These are phyloP conservation scores for Hydrozoanthus tunicans DNA, from an alignment of 64 coral and sea anemone species.

Conservation along the genomic window DNA sequence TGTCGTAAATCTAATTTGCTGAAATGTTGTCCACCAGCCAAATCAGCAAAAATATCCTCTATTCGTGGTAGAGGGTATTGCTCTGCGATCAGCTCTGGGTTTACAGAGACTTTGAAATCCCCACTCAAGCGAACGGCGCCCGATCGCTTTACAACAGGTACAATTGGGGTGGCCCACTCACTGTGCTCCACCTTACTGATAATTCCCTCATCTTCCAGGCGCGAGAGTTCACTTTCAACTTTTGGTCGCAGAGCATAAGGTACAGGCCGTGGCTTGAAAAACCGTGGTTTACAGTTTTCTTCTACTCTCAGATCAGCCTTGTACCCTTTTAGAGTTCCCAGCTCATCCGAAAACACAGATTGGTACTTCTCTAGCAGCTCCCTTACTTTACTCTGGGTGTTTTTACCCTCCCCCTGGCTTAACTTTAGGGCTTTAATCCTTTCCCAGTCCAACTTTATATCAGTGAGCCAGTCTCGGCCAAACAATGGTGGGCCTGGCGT, in stretches of 20 bases:
- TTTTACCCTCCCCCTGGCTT: background rate
- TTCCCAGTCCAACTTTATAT: background rate
- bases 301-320: background rate
- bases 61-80: slow-evolving; percentile 28
- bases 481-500: background rate
- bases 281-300: background rate
- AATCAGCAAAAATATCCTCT: slow-evolving; percentile 33
- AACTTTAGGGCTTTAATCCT: background rate
- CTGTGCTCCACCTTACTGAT: background rate
- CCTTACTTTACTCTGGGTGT: background rate
- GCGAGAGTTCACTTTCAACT: background rate
- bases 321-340: background rate
- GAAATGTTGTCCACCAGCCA: slow-evolving; percentile 39
- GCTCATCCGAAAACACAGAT: slow-evolving; percentile 44
- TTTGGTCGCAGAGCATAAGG: background rate
- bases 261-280: background rate
- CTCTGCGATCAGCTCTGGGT: background rate
- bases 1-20: slow-evolving; percentile 29
- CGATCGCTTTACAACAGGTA: background rate
- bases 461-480: background rate
- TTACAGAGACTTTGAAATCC: slow-evolving; percentile 37
- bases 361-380: slow-evolving; percentile 14
- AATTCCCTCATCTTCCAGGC: background rate
- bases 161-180: background rate
- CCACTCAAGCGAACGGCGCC: background rate